Evolutionary conservation across 2,888 invertebrate species (phyloP).

Genomic region (Eustalomyia histrio): DNA sequence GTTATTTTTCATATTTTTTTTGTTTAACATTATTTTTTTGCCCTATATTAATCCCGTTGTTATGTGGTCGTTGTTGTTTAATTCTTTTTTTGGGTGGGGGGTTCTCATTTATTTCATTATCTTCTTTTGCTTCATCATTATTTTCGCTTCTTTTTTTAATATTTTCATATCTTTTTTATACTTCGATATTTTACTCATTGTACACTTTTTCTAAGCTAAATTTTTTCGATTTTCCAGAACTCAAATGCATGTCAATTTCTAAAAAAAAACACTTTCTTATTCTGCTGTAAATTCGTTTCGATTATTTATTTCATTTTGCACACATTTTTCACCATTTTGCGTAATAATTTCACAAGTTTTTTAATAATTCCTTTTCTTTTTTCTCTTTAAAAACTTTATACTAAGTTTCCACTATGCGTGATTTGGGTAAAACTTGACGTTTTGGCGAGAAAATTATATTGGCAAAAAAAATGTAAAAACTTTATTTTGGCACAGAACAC

Average conservation of each 20-base stretch:
- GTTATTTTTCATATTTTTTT: slow-evolving; percentile 12
- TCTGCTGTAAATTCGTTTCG: background rate
- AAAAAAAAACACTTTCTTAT: slow-evolving; percentile 9
- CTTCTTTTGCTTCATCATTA: background rate
- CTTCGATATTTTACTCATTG: slow-evolving; percentile 37
- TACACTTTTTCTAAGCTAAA: slow-evolving; percentile 3
- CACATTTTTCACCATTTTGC: no score
- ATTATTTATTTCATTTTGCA: slow-evolving; percentile 24
- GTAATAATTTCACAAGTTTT: slow-evolving; percentile 45
- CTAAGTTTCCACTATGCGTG: no score
- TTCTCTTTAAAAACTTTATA: no score
- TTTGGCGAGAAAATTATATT: no score
- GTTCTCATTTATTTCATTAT: slow-evolving; percentile 22
- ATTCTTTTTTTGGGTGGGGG: slow-evolving; percentile 4
- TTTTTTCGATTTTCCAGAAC: slow-evolving; percentile 9
- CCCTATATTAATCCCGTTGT: slow-evolving; percentile 52
- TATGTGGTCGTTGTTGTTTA: slow-evolving; percentile 10
- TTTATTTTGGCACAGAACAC: slow-evolving; percentile 16
- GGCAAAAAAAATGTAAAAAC: no score
- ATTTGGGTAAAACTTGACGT: no score
- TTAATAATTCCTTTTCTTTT: background rate
- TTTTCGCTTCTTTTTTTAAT: slow-evolving; percentile 31
- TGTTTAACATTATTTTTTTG: slow-evolving; percentile 39
- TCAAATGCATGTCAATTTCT: slow-evolving; percentile 10
- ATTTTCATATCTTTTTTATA: slow-evolving; percentile 38